Evolutionary conservation across 2,113 vertebrate genomes (phyloP), one percentile per base, ranked within the genome.

Genomic region (Anolis sagrei): DNA sequence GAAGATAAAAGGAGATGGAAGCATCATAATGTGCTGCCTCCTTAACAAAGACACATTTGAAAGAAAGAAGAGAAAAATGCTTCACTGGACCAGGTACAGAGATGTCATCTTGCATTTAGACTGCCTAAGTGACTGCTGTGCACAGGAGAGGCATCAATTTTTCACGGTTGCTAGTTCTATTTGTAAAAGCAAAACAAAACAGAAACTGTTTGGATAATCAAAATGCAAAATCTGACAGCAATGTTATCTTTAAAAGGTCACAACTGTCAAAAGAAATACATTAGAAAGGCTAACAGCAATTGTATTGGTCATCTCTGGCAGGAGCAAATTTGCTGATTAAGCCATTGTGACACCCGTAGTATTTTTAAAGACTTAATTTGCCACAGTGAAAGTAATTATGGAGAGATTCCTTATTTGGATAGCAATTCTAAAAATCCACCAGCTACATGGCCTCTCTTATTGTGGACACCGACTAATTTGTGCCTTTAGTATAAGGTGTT

Each of bases 1-100:
- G 34, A 72, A 27, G 51, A 72, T 92, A 91, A 92, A 92, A 90
- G 84, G 93, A 89, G 88, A 87, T 93, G 85, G 84, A 88, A 89
- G 91, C 14, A 0, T 84, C 77, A 78, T 89, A 86, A 88, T 88
- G 79, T 62, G 11, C 86, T 73, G 39, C 61, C 83, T 93, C 93
- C 93, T 93, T 92, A 95, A 92, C 93, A 92, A 75, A 85, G 89
- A 80, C 92, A 92, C 88, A 89, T 77, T 79, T 51, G 82, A 76
- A 74, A 87, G 48, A 0, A 83, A 88, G 14, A 58, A 58, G 54
- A 54, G 16, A 91, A 91, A 92, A 92, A 88, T 90, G 79, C 79
- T 69, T 90, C 87, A 86, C 77, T 89, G 89, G 89, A 91, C 90
- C 89, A 90, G 91, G 89, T 74, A 62, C 27, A 39, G 87, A 79